Base-by-base conservation (phyloP, 2,113 vertebrate species). In the Pyxicephalus adspersus region DNA sequence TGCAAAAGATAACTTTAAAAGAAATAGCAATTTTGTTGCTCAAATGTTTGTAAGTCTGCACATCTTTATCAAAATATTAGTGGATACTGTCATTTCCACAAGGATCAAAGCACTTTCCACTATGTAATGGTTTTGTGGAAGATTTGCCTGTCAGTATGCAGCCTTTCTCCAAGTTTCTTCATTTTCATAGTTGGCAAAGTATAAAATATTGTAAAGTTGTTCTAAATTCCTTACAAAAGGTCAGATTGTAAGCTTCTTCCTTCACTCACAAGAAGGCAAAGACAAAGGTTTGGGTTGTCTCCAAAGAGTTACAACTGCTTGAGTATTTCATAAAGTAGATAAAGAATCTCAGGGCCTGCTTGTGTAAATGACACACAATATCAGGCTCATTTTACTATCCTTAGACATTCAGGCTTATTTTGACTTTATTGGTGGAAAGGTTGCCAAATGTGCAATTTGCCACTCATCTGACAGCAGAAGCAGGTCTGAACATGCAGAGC, bases 401-500 rank as follows among this genome's bases (percentile, higher is more conserved):
- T 85, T 90, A 89, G 91, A 91, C 89, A 82, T 89, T 91, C 87
- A 87, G 83, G 83, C 90, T 91, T 88, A 89, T 92, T 86, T 85
- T 87, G 87, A 83, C 84, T 80, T 88, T 89, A 96, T 95, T 97
- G 95, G 94, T 84, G 92, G 89, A 91, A 90, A 87, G 87, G 68
- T 86, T 90, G 89, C 91, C 91, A 92, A 86, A 85, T 89, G 92
- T 92, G 88, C 94, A 91, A 92, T 88, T 90, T 92, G 88, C 90
- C 90, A 86, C 93, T 88, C 90, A 92, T 89, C 91, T 92, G 94
- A 96, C 93, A 96, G 94, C 90, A 85, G 76, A 86, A 91, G 90
- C 97, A 98, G 94, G 97, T 95, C 95, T 91, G 90, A 94, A 98
- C 97, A 96, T 80, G 97, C 89, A 91, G 76, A 78, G 90, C 90